A percentile compares a stretch with the other conserved stretches of the same genome.
phyloP scores from a whole-genome alignment of 2,797 vertebrate genomes.

The Etheostoma nigrum region DNA sequence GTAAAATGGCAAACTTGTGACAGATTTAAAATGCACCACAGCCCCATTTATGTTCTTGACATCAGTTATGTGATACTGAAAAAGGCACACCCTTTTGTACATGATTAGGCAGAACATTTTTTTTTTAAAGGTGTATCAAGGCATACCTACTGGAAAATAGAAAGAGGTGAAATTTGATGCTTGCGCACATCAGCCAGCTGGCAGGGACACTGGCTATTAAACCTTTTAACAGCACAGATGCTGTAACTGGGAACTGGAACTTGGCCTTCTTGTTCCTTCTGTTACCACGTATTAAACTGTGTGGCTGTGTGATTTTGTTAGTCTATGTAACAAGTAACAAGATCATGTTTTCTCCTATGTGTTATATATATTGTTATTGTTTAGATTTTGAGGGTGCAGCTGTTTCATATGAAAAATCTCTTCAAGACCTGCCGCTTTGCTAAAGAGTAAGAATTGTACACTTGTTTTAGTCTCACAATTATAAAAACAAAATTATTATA shows the following conservation, averaged over 20 bases:
- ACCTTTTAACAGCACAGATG: not conserved
- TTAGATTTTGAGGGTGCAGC: slow-evolving; percentile 92
- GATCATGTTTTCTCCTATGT: not conserved
- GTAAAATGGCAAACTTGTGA: slow-evolving; percentile 27
- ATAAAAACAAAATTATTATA: not conserved
- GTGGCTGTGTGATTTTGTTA: not conserved
- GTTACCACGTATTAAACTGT: not conserved
- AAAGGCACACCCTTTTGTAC: not conserved
- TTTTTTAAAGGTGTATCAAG: not conserved
- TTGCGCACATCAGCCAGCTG: not conserved
- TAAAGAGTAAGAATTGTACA: slow-evolving; percentile 88
- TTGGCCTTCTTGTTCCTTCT: not conserved
- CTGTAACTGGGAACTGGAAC: slow-evolving; percentile 1
- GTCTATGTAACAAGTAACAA: not conserved
- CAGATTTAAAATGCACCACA: not conserved
- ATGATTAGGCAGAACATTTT: not conserved
- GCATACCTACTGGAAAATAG: not conserved
- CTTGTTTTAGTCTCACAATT: not conserved
- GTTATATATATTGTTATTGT: slow-evolving; percentile 3
- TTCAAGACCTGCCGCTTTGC: slow-evolving; percentile 95
- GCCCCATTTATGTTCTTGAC: slow-evolving; percentile 8
- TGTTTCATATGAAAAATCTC: slow-evolving; percentile 98
- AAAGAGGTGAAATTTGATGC: not conserved
- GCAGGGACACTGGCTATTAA: slow-evolving; percentile 1
- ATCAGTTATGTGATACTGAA: slow-evolving; percentile 1